Base-by-base conservation (phyloP, 1,140 invertebrate genomes). In the Cydia amplana region DNA sequence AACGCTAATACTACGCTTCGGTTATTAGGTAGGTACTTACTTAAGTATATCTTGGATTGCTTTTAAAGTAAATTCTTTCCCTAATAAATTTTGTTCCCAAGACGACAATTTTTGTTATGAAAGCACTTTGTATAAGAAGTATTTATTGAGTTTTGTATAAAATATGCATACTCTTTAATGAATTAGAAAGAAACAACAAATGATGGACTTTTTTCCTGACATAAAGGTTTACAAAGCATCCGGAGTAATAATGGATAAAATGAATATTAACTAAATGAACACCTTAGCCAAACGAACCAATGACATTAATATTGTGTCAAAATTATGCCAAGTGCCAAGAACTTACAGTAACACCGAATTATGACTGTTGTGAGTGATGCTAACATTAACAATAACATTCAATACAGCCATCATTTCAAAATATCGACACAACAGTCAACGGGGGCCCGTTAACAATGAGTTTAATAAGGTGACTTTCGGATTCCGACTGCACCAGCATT, bases 381-480 rank as follows among this genome's bases (percentile, higher is more conserved):
- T n/a, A n/a, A n/a, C n/a, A n/a, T n/a, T n/a, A n/a, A n/a, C n/a
- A n/a, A n/a, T n/a, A n/a, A n/a, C n/a, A n/a, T n/a, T n/a, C n/a
- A n/a, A n/a, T n/a, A n/a, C n/a, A 40, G 20, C 16, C 20, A 65
- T 65, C 12, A 67, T 67, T 20, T 40, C 65, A 43, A 40, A 43
- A 70, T 70, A 32, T 20, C 65, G 65, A 40, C 65, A 70, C 64
- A 10, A 28, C 60, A 64, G 63, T 14, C 16, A 70, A 40, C 65
- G 64, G 73, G 28, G 25, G 16, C 63, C 73, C 77, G 77, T 82
- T 80, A 79, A 80, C 80, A 85, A 84, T 83, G 82, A 82, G 70
- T 78, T 82, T 82, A 84, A 89, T 87, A 85, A 80, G 78, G 81
- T 83, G 77, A 79, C 73, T 83, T 36, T 83, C 20, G 72, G 49